Base-by-base conservation (phyloP, 2,797 vertebrate genomes). In the Apodemus agrarius region DNA sequence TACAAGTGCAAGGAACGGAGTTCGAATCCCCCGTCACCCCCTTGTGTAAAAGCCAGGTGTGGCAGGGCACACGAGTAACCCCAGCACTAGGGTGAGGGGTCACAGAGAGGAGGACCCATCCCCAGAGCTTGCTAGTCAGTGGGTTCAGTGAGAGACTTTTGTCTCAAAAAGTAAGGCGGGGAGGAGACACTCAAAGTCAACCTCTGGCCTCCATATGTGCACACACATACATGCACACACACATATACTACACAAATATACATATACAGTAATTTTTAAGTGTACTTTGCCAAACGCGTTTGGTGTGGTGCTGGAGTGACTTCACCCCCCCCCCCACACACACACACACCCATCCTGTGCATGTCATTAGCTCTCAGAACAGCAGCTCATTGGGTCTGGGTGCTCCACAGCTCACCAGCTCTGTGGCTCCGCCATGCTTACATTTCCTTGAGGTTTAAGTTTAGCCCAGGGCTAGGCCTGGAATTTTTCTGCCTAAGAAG, bases 401-500 rank as follows among this genome's bases (percentile, higher is more conserved):
- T 63, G 29, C 78, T 78, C 29, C 40, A 7, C 24, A 31, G 49
- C 61, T 75, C 52, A 12, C 69, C 29, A 29, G 37, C 4, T 69
- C 49, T 40, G 34, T 69, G 57, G 57, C 19, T 87, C 63, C 19
- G 4, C n/a, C 29, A 52, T 34, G 37, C 22, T 37, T 21, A 75
- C 22, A n/a, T 31, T 69, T 91, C 74, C 81, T 34, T 67, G 19
- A 57, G 89, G 63, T 57, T 83, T 54, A 26, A 85, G 93, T 88
- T 90, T 90, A 88, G 72, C 54, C 76, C 65, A 84, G 46, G 37
- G 34, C 57, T 75, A 87, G 63, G 54, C 54, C 1, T 46, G 49
- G 76, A 81, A 74, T 43, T 91, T 72, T 91, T 61, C 80, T 65
- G 37, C 76, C 52, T 57, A 72, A 93, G 49, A 65, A 94, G 79